Evolutionary conservation across 2,113 vertebrate species (phyloP).

Genomic region (Eulemur rufifrons): DNA sequence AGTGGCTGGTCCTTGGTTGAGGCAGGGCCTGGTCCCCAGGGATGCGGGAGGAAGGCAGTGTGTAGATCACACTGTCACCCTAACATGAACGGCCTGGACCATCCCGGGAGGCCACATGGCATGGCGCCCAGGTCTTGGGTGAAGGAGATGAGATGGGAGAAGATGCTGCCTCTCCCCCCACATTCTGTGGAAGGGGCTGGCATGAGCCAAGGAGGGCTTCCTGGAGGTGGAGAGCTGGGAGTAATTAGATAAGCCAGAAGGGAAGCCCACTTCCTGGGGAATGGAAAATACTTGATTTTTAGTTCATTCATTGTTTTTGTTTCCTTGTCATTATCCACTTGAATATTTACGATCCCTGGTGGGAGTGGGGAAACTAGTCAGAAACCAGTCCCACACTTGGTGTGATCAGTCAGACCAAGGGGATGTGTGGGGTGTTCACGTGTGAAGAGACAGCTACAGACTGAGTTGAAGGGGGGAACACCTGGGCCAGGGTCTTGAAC

Average conservation of each 20-base stretch:
- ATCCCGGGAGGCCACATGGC: background rate
- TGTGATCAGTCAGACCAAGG: background rate
- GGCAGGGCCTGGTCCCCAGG: background rate
- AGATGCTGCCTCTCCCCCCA: background rate
- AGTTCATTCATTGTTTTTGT: background rate
- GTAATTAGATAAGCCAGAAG: background rate
- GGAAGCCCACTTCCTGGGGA: background rate
- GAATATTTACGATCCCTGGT: background rate
- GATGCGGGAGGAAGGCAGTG: background rate
- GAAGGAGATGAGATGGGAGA: background rate
- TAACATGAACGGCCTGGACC: background rate
- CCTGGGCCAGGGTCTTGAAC: background rate
- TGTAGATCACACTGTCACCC: background rate
- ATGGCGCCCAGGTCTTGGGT: background rate
- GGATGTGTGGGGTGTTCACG: fast-evolving
- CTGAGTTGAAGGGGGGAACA: background rate
- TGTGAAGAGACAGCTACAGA: background rate
- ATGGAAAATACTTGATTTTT: background rate
- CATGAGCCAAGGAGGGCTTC: background rate
- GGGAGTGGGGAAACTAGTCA: background rate
- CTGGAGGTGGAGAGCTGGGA: background rate
- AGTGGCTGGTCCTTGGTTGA: background rate
- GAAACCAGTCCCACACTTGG: background rate
- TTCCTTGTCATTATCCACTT: background rate
- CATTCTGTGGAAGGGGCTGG: background rate